A percentile compares a stretch with the other conserved stretches of the same genome.
Evolutionary conservation across 2,888 invertebrate genomes (phyloP).

Genomic region (Drosophila paranaensis): DNA sequence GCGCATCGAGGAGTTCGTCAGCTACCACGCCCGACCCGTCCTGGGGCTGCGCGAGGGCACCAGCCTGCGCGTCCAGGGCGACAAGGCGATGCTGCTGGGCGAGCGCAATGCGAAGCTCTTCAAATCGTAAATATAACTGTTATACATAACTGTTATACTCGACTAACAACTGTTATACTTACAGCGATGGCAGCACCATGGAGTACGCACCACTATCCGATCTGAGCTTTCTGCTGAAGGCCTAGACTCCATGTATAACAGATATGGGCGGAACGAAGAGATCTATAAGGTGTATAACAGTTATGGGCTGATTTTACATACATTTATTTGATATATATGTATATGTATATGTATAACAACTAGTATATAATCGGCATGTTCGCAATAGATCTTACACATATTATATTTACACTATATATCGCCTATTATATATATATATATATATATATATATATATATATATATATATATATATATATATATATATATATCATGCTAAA

Average conservation of each 20-base stretch:
- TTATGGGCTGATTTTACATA: neutral
- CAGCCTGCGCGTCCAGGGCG: conserved; percentile 87
- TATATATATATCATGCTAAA: conserved; percentile 12
- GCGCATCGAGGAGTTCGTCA: conserved; percentile 89
- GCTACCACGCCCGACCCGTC: conserved; percentile 87
- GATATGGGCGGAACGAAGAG: neutral
- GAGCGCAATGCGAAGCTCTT: conserved; percentile 88
- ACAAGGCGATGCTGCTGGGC: conserved; percentile 87
- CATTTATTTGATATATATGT: conserved; percentile 6
- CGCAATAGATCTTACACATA: conserved; percentile 11
- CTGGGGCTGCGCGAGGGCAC: conserved; percentile 91
- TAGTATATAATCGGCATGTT: conserved; percentile 36
- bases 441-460: too few relatives aligned
- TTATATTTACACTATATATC: conserved; percentile 25
- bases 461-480: too few relatives aligned
- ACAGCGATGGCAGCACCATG: conserved; percentile 86
- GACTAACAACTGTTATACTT: conserved; percentile 73
- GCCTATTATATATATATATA: neutral
- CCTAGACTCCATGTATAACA: neutral
- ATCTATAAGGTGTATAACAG: neutral
- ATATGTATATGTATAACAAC: conserved; percentile 18
- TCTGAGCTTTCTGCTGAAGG: conserved; percentile 86
- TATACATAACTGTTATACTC: neutral
- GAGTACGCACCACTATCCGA: conserved; percentile 87
- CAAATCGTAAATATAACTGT: conserved; percentile 36